A percentile compares a stretch with the other conserved stretches of the same genome.
Evolutionary conservation across 2,888 invertebrate genomes (phyloP).

Genomic region (Agrotis segetum): DNA sequence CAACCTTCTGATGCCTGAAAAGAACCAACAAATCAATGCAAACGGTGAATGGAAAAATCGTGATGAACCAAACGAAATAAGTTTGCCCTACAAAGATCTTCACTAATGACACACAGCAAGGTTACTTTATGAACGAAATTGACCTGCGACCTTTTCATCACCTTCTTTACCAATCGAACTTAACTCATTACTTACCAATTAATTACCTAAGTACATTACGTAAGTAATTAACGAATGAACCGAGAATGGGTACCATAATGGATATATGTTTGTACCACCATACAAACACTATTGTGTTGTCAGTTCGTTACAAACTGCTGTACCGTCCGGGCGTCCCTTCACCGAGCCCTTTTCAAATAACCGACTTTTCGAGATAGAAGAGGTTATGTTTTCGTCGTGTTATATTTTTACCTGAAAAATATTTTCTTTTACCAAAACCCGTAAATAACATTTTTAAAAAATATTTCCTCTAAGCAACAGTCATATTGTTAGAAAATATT

Average conservation of each 20-base stretch:
- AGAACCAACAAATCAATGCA: too few relatives aligned
- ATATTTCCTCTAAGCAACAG: too few relatives aligned
- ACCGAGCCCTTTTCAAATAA: too few relatives aligned
- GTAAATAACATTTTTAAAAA: too few relatives aligned
- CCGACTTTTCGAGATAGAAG: too few relatives aligned
- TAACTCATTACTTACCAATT: constrained; percentile 20
- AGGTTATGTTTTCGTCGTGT: too few relatives aligned
- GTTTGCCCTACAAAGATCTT: background rate
- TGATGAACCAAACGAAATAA: background rate
- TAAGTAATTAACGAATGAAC: constrained; percentile 39
- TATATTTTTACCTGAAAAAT: too few relatives aligned
- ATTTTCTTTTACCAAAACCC: too few relatives aligned
- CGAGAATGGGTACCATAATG: constrained; percentile 9
- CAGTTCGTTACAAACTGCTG: constrained; percentile 18
- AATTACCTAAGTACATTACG: constrained; percentile 12
- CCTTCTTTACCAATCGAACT: constrained; percentile 4
- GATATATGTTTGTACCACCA: constrained; percentile 35
- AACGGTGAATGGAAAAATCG: background rate
- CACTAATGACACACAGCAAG: background rate
- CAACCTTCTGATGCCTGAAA: too few relatives aligned
- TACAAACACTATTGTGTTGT: constrained; percentile 48
- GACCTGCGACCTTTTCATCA: constrained; percentile 15
- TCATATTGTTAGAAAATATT: too few relatives aligned
- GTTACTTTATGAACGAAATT: background rate
- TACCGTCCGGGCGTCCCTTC: constrained; percentile 28